Conservation (phyloP, 2,797 vertebrate species). For the Xyrichtys novacula region DNA sequence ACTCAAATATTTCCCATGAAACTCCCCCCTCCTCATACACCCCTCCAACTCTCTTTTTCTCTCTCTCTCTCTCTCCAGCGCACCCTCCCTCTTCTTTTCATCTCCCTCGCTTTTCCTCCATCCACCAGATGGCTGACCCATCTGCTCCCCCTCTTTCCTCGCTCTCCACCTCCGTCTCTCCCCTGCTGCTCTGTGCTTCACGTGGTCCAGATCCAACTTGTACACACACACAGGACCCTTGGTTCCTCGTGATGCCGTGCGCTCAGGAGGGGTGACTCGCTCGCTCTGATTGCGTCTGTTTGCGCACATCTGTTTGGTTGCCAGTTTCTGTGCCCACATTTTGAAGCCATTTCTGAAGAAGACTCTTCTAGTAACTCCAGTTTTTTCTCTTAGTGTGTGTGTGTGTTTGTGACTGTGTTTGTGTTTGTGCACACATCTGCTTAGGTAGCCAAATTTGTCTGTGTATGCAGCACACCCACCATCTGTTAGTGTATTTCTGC, state of each 20-base stretch:
- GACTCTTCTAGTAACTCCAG: slow-evolving; percentile 44
- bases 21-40: slow-evolving; percentile 17
- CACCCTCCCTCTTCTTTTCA: slow-evolving; percentile 77
- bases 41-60: slow-evolving; percentile 43
- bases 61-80: slow-evolving; percentile 49
- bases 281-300: slow-evolving; percentile 53
- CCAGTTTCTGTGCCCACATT: slow-evolving; percentile 36
- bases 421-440: slow-evolving; percentile 72
- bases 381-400: slow-evolving; percentile 43
- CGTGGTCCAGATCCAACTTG: slow-evolving; percentile 76
- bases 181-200: slow-evolving; percentile 69
- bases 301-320: slow-evolving; percentile 56
- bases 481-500: slow-evolving; percentile 71
- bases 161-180: slow-evolving; percentile 59
- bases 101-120: slow-evolving; percentile 80
- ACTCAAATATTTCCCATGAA: slow-evolving; percentile 47
- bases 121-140: slow-evolving; percentile 89
- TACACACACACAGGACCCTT: slow-evolving; percentile 63
- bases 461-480: slow-evolving; percentile 62
- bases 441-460: slow-evolving; percentile 71
- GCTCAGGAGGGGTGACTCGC: slow-evolving; percentile 43
- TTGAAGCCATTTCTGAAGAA: slow-evolving; percentile 55
- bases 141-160: slow-evolving; percentile 81
- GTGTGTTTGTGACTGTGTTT: slow-evolving; percentile 10
- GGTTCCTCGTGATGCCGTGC: slow-evolving; percentile 39